A percentile compares a stretch with the other conserved stretches of the same genome.
Conservation (phyloP, 2,797 vertebrate genomes). For the Todus mexicanus region DNA sequence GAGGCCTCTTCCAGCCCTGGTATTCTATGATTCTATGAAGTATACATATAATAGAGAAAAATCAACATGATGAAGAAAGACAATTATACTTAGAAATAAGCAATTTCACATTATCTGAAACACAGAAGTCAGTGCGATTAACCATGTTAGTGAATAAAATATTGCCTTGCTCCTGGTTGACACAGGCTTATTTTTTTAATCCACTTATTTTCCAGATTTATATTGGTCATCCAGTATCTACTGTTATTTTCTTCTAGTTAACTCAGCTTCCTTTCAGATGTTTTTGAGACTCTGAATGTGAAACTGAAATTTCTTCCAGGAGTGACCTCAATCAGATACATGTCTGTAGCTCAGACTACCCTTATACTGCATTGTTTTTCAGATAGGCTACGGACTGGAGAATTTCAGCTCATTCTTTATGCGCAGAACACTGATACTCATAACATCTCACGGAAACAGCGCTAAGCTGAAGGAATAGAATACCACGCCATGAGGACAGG, state of each 20-base stretch:
- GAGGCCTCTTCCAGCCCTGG: no score
- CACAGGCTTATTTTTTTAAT: not conserved
- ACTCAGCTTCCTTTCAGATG: not conserved
- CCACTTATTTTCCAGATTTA: not conserved
- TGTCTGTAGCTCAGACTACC: not conserved
- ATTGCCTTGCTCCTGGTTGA: not conserved
- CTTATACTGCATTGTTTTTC: not conserved
- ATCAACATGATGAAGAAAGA: not conserved
- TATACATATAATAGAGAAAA: not conserved
- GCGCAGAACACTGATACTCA: fast-evolving
- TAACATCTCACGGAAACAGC: not conserved
- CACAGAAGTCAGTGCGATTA: not conserved
- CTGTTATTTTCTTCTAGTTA: not conserved
- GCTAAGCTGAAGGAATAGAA: not conserved
- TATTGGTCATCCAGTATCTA: not conserved
- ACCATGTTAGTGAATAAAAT: not conserved
- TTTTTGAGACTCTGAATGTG: not conserved
- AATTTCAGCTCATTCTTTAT: not conserved
- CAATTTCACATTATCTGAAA: not conserved
- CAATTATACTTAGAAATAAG: not conserved
- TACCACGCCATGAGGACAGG: not conserved
- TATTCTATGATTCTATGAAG: no score
- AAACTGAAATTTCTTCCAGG: not conserved
- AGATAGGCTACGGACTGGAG: not conserved
- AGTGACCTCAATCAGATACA: not conserved